Evolutionary conservation across 2,797 vertebrate genomes (phyloP).

Genomic region (Aselliscus stoliczkanus): DNA sequence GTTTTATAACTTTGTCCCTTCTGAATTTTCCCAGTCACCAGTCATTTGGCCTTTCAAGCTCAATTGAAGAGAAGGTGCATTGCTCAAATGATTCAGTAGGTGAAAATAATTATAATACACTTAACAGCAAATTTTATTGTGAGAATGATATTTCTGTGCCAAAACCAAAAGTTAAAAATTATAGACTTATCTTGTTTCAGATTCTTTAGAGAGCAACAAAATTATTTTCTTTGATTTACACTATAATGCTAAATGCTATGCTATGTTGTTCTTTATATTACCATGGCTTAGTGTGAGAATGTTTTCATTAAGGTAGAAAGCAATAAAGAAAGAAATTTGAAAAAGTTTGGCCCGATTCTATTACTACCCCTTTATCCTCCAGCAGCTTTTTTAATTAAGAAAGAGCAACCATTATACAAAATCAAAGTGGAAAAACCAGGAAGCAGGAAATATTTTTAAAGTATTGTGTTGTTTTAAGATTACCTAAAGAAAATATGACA

Average conservation of each 20-base stretch:
- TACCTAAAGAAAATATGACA: conserved; percentile 65
- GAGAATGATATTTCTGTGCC: neutral
- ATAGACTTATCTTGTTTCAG: neutral
- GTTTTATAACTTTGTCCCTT: conserved; percentile 45
- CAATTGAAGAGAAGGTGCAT: neutral
- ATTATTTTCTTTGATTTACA: conserved; percentile 20
- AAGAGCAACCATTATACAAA: conserved; percentile 58
- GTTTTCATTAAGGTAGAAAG: conserved; percentile 73
- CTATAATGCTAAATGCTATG: conserved; percentile 23
- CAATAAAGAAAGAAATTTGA: conserved; percentile 69
- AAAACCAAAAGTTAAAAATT: neutral
- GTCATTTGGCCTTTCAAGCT: conserved; percentile 19
- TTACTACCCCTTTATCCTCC: conserved; percentile 65
- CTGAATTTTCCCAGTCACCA: conserved; percentile 51
- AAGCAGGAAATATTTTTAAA: conserved; percentile 53
- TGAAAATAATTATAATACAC: conserved; percentile 37
- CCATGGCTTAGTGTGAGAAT: conserved; percentile 67
- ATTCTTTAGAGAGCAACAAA: conserved; percentile 2
- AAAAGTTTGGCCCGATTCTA: conserved; percentile 66
- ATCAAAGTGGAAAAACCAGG: conserved; percentile 57
- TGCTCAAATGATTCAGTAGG: neutral
- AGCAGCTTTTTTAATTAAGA: conserved; percentile 66
- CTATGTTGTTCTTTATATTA: conserved; percentile 43
- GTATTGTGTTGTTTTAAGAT: conserved; percentile 55
- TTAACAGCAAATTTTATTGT: conserved; percentile 24